Percentiles rank a stretch among this genome's conserved stretches.
phyloP scores from a whole-genome alignment of 2,797 vertebrate species.

The Danionella dracula region DNA sequence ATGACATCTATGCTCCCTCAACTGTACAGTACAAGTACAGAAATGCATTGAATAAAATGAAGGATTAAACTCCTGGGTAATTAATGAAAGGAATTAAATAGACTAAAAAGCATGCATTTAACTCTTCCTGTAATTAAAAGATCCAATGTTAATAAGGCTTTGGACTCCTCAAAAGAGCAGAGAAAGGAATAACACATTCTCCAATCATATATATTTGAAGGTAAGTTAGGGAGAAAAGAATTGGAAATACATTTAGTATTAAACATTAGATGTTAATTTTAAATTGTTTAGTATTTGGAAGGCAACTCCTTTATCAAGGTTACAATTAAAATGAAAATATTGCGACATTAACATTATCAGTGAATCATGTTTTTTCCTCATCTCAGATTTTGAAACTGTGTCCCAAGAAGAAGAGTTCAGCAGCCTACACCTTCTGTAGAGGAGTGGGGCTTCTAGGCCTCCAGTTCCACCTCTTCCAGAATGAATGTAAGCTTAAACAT shows the following conservation, averaged over 20 bases:
- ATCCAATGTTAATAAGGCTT: conserved; percentile 46
- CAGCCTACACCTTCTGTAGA: conserved; percentile 97
- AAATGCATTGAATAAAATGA: conserved; percentile 47
- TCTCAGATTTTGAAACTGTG: conserved; percentile 94
- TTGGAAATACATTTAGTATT: too few species aligned
- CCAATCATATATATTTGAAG: too few species aligned
- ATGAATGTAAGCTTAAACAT: conserved; percentile 83
- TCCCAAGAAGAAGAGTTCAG: conserved; percentile 96
- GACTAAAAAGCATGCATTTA: conserved; percentile 45
- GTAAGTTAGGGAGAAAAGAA: too few species aligned
- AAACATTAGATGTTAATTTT: too few species aligned
- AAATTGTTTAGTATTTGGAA: too few species aligned
- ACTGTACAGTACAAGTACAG: too few species aligned
- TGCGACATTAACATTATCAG: too few species aligned
- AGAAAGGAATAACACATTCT: neutral
- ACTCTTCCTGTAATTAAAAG: conserved; percentile 50
- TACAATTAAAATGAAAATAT: too few species aligned
- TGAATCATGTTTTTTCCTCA: neutral
- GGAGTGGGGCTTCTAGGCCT: conserved; percentile 90
- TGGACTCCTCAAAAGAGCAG: conserved; percentile 22
- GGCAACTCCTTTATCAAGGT: too few species aligned
- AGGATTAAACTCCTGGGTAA: conserved; percentile 52
- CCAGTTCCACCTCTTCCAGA: conserved; percentile 97
- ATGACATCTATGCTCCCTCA: too few species aligned
- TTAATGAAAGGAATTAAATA: conserved; percentile 53